Base-by-base conservation (phyloP, 92 coral and sea anemone species). In the Palythoa heliodiscus region DNA sequence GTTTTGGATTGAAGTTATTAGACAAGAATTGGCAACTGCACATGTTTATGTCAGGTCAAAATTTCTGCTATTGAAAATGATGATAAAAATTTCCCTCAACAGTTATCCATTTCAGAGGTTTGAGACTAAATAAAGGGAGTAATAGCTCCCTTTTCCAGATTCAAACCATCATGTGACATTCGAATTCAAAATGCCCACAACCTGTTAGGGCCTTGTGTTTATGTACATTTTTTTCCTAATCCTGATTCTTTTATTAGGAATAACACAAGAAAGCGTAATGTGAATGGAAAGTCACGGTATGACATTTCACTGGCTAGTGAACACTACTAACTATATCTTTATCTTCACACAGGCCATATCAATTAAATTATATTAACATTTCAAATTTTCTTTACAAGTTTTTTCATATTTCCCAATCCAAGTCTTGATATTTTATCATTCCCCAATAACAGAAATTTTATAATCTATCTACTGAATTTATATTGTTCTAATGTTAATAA, bases 251-350 rank as follows among this genome's bases (percentile, higher is more conserved):
- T 80, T 67, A 80, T 66, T 80, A 80, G 84, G 84, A 69, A 39
- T 80, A 52, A 80, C 84, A 80, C 84, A 80, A 80, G 84, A 80
- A 80, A 80, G 84, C 84, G 75, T 80, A 66, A 63, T 80, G 84
- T 80, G 84, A 69, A 80, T 80, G 84, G 84, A 66, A 50, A 43
- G 84, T 80, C 84, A 80, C 84, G 84, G 84, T 80, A 80, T 76
- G 81, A 76, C 81, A 53, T 76, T 76, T 53, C 81, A 76, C 81
- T 80, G 74, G 75, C 84, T 63, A 79, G 73, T 79, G 58, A 53
- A 76, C 67, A 77, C 82, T 60, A 7, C 43, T 22, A 52, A 13
- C 12, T 43, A 23, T 67, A 80, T 57, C 71, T 38, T 40, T n/a
- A 40, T 64, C 75, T 68, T 43, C 74, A 66, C 20, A 20, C 84